These are phyloP conservation scores for Aurelia aurita complex sp. Pacific DNA, from an alignment of 30 jellyfish, hydroid and myxozoan genomes.

Conservation along the genomic window DNA sequence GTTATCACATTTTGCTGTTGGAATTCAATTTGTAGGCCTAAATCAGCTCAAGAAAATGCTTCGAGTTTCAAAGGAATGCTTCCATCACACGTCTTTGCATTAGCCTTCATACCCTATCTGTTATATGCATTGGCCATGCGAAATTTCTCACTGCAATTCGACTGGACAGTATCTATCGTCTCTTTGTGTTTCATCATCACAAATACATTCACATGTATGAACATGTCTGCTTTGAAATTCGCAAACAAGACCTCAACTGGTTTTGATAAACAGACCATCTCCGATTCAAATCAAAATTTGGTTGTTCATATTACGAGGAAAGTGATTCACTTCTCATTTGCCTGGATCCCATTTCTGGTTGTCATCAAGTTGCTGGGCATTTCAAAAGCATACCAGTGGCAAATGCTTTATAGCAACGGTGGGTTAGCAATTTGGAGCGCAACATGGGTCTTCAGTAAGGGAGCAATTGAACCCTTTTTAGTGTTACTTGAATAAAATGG, in stretches of 20 bases:
- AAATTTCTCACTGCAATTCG: background rate
- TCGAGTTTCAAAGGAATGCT: too few relatives aligned
- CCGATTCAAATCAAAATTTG: slow-evolving; percentile 1
- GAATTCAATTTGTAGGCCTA: too few relatives aligned
- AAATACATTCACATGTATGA: background rate
- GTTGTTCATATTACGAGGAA: background rate
- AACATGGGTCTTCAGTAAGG: slow-evolving; percentile 31
- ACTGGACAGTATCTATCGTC: background rate
- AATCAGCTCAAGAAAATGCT: too few relatives aligned
- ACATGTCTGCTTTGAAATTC: background rate
- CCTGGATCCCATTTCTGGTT: slow-evolving; percentile 39
- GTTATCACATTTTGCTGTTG: too few relatives aligned
- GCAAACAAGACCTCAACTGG: background rate
- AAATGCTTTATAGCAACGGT: background rate
- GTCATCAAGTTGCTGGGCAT: background rate
- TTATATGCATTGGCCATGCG: background rate
- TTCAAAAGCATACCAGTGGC: background rate
- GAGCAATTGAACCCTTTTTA: background rate
- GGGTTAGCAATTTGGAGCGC: background rate
- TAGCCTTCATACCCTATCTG: background rate
- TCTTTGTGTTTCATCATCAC: background rate
- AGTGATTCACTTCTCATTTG: background rate
- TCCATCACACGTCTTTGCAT: background rate
- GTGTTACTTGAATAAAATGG: background rate
- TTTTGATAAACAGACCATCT: background rate